Percentiles rank a stretch among this genome's conserved stretches.
These are phyloP conservation scores for Lasioglossum oenotherae DNA, from an alignment of 2,888 invertebrate species.

Conservation along the genomic window DNA sequence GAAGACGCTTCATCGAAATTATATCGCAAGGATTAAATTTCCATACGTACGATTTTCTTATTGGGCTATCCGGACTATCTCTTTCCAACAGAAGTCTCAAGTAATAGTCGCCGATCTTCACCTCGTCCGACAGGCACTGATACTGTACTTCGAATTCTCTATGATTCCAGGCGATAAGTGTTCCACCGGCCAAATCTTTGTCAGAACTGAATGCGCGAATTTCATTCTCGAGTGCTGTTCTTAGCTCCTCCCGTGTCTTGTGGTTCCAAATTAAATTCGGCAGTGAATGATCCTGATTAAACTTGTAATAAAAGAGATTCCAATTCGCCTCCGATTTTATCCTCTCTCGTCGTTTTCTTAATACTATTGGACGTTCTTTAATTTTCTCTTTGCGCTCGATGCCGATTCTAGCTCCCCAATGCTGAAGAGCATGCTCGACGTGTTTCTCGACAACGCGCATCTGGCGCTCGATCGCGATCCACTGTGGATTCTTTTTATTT, in stretches of 20 bases:
- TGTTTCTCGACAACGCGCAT: slow-evolving; percentile 93
- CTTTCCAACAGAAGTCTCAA: slow-evolving; percentile 96
- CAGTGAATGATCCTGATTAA: slow-evolving; percentile 96
- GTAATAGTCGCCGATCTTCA: slow-evolving; percentile 99
- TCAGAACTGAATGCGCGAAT: slow-evolving; percentile 95
- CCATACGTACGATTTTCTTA: slow-evolving; percentile 93
- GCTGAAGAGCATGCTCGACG: slow-evolving; percentile 90
- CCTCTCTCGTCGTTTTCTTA: slow-evolving; percentile 94
- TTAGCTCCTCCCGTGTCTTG: slow-evolving; percentile 97
- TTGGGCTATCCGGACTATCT: slow-evolving; percentile 93
- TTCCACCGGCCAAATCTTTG: slow-evolving; percentile 92
- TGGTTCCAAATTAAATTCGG: slow-evolving; percentile 99
- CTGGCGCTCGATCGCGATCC: slow-evolving; percentile 90
- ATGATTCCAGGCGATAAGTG: slow-evolving; percentile 98
- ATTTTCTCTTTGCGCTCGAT: slow-evolving; percentile 87
- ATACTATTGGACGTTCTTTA: slow-evolving; percentile 94
- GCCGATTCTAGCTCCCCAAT: slow-evolving; percentile 89
- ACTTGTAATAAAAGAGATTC: slow-evolving; percentile 97
- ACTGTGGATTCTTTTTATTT: slow-evolving; percentile 89
- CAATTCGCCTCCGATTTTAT: slow-evolving; percentile 96
- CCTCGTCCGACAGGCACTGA: slow-evolving; percentile 97
- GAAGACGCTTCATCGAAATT: neutral
- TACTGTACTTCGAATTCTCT: slow-evolving; percentile 98
- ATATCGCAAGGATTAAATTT: neutral
- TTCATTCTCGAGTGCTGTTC: slow-evolving; percentile 96